These are phyloP conservation scores for Hydraecia micacea DNA, from an alignment of 2,888 invertebrate species.

Conservation along the genomic window DNA sequence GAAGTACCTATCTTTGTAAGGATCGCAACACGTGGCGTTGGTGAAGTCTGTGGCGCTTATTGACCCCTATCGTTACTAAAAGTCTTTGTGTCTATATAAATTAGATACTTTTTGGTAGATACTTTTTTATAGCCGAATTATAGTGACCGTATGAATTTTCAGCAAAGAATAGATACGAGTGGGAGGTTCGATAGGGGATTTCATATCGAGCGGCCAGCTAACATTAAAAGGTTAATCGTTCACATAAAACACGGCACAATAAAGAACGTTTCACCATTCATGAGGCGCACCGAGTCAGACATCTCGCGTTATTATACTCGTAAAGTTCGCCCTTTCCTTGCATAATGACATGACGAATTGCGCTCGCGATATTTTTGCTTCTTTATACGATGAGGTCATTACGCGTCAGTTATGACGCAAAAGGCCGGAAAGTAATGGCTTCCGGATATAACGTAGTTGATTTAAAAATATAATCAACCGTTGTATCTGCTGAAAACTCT, in stretches of 20 bases:
- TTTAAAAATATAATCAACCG: constrained; percentile 8
- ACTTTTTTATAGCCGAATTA: constrained; percentile 37
- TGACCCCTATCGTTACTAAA: neutral
- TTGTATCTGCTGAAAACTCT: constrained; percentile 64
- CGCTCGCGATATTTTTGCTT: constrained; percentile 89
- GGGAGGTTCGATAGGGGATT: constrained; percentile 72
- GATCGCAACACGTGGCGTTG: neutral
- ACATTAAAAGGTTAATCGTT: constrained; percentile 90
- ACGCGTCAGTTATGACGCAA: constrained; percentile 81
- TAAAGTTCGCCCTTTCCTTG: constrained; percentile 90
- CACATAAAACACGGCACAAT: constrained; percentile 89
- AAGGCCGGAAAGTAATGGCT: constrained; percentile 72
- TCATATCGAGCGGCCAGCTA: constrained; percentile 81
- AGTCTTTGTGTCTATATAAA: constrained; percentile 19
- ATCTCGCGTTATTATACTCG: constrained; percentile 90
- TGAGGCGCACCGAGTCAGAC: constrained; percentile 86
- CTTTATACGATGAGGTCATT: constrained; percentile 88
- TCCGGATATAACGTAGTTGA: constrained; percentile 69
- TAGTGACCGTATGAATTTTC: constrained; percentile 48
- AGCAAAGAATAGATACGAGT: constrained; percentile 50
- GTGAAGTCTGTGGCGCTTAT: neutral
- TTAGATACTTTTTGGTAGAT: neutral
- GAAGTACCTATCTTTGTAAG: neutral
- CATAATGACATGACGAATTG: constrained; percentile 90
- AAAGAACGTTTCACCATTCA: constrained; percentile 88